Percentiles rank a stretch among this genome's conserved stretches.
Conservation (phyloP, 2,113 vertebrate genomes). For the Lamprologus ornatipinnis region DNA sequence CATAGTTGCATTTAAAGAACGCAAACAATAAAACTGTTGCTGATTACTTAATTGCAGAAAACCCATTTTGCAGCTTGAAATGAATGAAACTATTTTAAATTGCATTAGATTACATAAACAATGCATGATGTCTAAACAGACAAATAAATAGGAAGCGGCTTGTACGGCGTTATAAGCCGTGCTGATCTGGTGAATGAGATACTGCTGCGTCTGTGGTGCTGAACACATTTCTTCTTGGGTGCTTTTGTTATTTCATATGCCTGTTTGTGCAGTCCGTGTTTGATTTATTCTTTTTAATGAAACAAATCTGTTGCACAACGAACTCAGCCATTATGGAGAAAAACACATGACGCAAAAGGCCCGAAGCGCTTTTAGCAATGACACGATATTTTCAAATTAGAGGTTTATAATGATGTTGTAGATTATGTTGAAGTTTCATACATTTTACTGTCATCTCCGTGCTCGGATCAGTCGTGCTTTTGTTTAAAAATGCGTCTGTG, state of each 20-base stretch:
- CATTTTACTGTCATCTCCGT: not conserved
- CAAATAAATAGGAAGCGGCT: not conserved
- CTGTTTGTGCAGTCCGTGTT: not conserved
- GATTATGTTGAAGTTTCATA: not conserved
- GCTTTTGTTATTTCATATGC: not conserved
- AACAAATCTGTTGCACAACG: not conserved
- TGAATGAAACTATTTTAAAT: not conserved
- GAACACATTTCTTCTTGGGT: not conserved
- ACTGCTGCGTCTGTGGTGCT: not conserved
- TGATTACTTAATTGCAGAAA: not conserved
- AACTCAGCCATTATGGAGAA: not conserved
- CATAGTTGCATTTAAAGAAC: not conserved
- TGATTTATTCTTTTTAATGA: not conserved
- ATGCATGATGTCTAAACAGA: not conserved
- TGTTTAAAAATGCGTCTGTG: not conserved
- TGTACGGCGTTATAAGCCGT: not conserved
- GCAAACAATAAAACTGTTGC: not conserved
- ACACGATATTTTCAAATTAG: not conserved
- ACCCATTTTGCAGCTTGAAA: not conserved
- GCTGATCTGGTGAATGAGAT: not conserved
- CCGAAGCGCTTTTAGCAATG: not conserved
- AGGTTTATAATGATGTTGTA: not conserved
- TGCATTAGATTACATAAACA: not conserved
- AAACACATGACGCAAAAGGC: not conserved
- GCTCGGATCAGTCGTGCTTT: not conserved